phyloP scores from a whole-genome alignment of 2,797 vertebrate genomes.

The Rhabdophis nuchalis region DNA sequence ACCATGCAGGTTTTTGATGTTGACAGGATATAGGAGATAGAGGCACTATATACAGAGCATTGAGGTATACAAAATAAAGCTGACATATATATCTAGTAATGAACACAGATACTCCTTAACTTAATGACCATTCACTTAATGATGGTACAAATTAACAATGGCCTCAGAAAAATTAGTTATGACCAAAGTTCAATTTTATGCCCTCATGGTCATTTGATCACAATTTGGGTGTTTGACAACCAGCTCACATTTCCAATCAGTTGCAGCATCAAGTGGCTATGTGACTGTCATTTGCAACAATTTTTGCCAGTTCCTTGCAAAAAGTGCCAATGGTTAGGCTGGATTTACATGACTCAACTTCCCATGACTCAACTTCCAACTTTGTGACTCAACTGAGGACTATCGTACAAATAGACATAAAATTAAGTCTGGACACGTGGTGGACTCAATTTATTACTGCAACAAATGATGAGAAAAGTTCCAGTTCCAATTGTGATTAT shows the following conservation, averaged over 20 bases:
- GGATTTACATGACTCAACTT: neutral
- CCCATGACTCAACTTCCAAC: neutral
- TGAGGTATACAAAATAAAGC: neutral
- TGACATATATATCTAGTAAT: neutral
- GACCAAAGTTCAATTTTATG: too few relatives aligned
- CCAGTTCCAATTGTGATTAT: neutral
- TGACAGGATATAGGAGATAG: neutral
- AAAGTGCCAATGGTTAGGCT: neutral
- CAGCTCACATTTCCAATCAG: neutral
- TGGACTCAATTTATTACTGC: neutral
- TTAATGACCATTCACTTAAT: too few relatives aligned
- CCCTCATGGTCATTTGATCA: too few relatives aligned
- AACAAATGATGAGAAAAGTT: neutral
- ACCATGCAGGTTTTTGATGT: neutral
- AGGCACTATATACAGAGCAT: neutral
- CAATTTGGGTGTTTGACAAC: neutral
- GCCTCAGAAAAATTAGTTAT: too few relatives aligned
- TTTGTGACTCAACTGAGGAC: neutral
- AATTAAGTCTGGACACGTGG: neutral
- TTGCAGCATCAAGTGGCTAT: neutral
- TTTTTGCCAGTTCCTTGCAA: neutral
- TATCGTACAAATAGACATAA: neutral
- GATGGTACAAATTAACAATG: too few relatives aligned
- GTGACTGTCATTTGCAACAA: neutral
- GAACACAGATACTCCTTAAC: neutral